Base-by-base conservation (phyloP, 2,113 vertebrate species). In the Zosterops lateralis region DNA sequence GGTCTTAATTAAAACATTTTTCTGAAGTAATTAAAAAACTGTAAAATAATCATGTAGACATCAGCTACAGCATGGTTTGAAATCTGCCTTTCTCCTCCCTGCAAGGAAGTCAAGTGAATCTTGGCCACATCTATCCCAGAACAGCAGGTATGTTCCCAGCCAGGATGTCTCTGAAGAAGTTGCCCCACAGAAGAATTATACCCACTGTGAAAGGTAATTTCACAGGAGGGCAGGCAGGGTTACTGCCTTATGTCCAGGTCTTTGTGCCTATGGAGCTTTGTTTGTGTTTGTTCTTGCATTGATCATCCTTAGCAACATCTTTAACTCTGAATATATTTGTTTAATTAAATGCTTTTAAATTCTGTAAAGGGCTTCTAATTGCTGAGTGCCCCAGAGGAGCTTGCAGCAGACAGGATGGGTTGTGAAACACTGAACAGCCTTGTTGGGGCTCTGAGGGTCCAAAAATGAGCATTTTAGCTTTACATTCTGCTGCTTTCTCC, bases 1-100 rank as follows among this genome's bases (percentile, higher is more conserved):
- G 32, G 24, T 17, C 60, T 96, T 95, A 95, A 95, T 96, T 93
- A 95, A 95, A 71, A 58, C 2, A 26, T 71, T 95, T 92, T 84
- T 77, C 67, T 89, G 80, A 90, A 93, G 76, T 95, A 95, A 95
- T 93, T 93, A 95, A 93, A 93, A 90, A 26, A 67, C 47, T 67
- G 31, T 38, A 62, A 80, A 84, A 81, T 58, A 54, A 89, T 80
- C 15, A 15, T 51, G 76, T 45, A 89, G 89, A 28, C 34, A 84
- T 68, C 45, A 53, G 67, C 45, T 50, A 45, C 45, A 77, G 20
- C 47, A 47, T 2, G 11, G n/a, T 61, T 92, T 76, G 54, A 90
- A 93, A 34, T 21, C 26, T 24, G 45, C 50, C 65, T 38, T 88
- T 75, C 58, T 79, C 47, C 32, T 88, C n/a, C 36, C 17, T 2